A percentile compares a stretch with the other conserved stretches of the same genome.
Conservation (phyloP, 2,888 invertebrate species). For the Metopia argyrocephala region DNA sequence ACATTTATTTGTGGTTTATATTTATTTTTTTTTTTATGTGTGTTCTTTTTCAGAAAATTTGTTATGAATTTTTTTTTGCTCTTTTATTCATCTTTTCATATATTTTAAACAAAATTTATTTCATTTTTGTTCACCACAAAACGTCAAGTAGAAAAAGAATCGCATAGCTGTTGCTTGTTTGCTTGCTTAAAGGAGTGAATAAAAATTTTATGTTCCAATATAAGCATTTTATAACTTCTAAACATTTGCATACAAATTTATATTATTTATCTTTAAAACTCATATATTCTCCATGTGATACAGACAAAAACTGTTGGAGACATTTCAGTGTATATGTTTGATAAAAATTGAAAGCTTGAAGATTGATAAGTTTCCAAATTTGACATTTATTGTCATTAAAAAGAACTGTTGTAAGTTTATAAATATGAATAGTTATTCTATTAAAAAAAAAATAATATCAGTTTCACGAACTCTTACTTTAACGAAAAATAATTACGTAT, state of each 20-base stretch:
- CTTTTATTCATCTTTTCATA: background rate
- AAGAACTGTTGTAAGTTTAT: background rate
- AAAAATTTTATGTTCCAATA: slow-evolving; percentile 9
- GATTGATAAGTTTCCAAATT: slow-evolving; percentile 39
- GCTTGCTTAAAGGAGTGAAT: slow-evolving; percentile 3
- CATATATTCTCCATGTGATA: background rate
- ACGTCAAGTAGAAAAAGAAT: background rate
- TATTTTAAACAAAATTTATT: slow-evolving; percentile 10
- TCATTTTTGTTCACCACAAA: slow-evolving; percentile 17
- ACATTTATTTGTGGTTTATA: slow-evolving; percentile 58
- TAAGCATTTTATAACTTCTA: background rate
- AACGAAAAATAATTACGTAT: too few species aligned
- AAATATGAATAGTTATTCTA: slow-evolving; percentile 26
- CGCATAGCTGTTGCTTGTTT: slow-evolving; percentile 52
- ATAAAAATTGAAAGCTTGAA: slow-evolving; percentile 17
- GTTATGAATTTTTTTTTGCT: slow-evolving; percentile 47
- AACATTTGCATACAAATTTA: background rate
- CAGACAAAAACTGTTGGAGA: background rate
- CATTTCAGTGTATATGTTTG: background rate
- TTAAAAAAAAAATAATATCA: slow-evolving; percentile 23
- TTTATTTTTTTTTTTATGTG: too few species aligned
- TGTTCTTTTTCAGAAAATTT: slow-evolving; percentile 36
- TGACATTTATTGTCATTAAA: background rate
- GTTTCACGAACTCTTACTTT: too few species aligned
- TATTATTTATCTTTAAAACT: background rate